Evolutionary conservation across 1,140 invertebrate species (phyloP).

Genomic region (Drosophila tani): DNA sequence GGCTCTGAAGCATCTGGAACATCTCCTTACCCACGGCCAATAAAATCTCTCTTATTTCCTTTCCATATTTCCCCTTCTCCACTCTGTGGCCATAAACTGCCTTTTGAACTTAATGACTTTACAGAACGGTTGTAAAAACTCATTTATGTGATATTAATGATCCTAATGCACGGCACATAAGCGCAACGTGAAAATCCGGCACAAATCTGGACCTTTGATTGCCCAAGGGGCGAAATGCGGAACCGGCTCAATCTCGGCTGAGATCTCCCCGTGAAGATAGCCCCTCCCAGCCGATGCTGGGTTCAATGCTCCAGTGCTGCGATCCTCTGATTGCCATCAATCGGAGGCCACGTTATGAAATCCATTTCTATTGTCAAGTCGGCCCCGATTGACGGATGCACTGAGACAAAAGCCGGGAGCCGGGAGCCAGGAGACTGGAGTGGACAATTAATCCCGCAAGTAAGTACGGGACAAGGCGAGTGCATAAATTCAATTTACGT

Average conservation of each 20-base stretch:
- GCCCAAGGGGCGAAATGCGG: constrained; percentile 32
- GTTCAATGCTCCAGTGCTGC: constrained; percentile 34
- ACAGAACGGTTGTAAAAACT: constrained; percentile 14
- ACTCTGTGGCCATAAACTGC: constrained; percentile 7
- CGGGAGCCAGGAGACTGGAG: neutral
- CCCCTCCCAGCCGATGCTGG: neutral
- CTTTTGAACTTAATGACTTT: constrained; percentile 17
- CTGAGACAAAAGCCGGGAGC: constrained; percentile 42
- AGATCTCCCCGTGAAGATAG: constrained; percentile 43
- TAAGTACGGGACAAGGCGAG: constrained; percentile 32
- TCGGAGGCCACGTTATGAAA: constrained; percentile 50
- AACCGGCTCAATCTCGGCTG: constrained; percentile 29
- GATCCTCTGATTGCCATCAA: constrained; percentile 40
- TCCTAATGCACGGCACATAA: constrained; percentile 31
- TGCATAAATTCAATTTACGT: constrained; percentile 79
- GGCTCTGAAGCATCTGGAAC: constrained; percentile 1
- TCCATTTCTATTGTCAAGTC: constrained; percentile 45
- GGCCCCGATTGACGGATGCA: constrained; percentile 50
- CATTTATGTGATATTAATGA: constrained; percentile 46
- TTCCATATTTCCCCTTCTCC: neutral
- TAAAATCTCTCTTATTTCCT: constrained; percentile 3
- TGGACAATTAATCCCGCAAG: constrained; percentile 68
- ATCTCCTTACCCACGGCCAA: constrained; percentile 1
- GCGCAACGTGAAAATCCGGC: constrained; percentile 37
- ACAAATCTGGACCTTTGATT: constrained; percentile 47